Evolutionary conservation across 2,888 invertebrate genomes (phyloP).

Genomic region (Caenorhabditis sinica): DNA sequence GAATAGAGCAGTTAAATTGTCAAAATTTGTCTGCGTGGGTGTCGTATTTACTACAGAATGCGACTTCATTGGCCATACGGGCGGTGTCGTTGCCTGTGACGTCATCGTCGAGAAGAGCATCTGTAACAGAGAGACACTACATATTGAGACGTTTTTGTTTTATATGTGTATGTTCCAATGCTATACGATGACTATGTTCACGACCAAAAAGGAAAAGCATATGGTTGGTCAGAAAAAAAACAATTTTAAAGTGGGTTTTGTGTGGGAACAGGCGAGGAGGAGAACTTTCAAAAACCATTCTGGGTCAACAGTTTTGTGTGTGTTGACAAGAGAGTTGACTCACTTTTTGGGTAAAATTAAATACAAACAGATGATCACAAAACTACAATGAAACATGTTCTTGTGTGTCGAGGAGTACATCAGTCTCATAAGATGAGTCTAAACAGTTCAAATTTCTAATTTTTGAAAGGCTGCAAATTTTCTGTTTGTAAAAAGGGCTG

Average conservation of each 20-base stretch:
- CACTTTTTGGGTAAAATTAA: constrained; percentile 16
- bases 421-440: constrained; percentile 19
- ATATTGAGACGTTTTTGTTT: constrained; percentile 7
- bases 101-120: constrained; percentile 56
- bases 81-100: constrained; percentile 18
- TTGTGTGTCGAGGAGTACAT: neutral
- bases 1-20: constrained; percentile 20
- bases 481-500: neutral
- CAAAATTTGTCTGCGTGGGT: neutral
- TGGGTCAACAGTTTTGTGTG: constrained; percentile 27
- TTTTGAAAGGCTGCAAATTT: neutral
- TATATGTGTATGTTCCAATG: neutral
- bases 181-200: constrained; percentile 36
- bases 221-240: constrained; percentile 28
- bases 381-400: constrained; percentile 2
- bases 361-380: constrained; percentile 38
- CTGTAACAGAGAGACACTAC: constrained; percentile 13
- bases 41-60: constrained; percentile 8
- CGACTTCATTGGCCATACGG: constrained; percentile 32
- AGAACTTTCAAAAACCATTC: constrained; percentile 35
- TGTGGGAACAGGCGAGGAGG: constrained; percentile 5
- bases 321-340: constrained; percentile 20
- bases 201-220: constrained; percentile 5
- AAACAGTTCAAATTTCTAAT: constrained; percentile 4
- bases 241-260: neutral